Evolutionary conservation across 2,797 vertebrate species (phyloP), one percentile per base, ranked within the genome.

Genomic region (Gadopsis marmoratus): DNA sequence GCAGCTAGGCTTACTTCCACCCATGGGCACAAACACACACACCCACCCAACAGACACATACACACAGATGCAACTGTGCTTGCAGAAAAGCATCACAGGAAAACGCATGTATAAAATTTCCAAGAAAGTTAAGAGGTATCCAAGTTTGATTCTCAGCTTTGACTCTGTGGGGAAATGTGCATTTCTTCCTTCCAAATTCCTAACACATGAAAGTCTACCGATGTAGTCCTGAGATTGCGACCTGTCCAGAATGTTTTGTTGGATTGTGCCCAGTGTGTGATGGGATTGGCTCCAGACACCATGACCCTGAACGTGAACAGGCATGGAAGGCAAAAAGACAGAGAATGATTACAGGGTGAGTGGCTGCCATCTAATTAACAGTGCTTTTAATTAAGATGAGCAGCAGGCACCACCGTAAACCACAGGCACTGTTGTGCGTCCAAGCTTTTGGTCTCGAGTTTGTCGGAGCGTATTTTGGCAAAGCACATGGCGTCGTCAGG

Each of bases 11-110:
- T 53, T 84, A 82, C 81, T 86, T 84, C 85, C 69, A 81, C 78
- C 68, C 71, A 70, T 23, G 29, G 76, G 41, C 37, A 48, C 72
- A 85, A 87, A 88, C 74, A 70, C 70, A 71, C 43, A 77, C 82
- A 86, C 90, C 93, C 91, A 91, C 91, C 82, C 77, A 89, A 82
- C 76, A 54, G 41, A 73, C 19, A 92, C 92, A 93, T 90, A 93
- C 35, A 84, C 33, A 81, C 82, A 91, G 3, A 43, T 31, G 26
- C 72, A 60, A 17, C 31, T 19, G 37, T 50, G 53, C 3, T 43
- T 56, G 45, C 13, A 55, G 23, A 58, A 74, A 64, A 41, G 21
- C 37, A 48, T 66, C 47, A 72, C 11, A 45, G 17, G 4, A 48
- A 79, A 35, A 67, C 26, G 33, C 7, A 60, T 10, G 47, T 48